phyloP scores from a whole-genome alignment of 2,888 invertebrate species.

The Caenorhabditis imperialis region DNA sequence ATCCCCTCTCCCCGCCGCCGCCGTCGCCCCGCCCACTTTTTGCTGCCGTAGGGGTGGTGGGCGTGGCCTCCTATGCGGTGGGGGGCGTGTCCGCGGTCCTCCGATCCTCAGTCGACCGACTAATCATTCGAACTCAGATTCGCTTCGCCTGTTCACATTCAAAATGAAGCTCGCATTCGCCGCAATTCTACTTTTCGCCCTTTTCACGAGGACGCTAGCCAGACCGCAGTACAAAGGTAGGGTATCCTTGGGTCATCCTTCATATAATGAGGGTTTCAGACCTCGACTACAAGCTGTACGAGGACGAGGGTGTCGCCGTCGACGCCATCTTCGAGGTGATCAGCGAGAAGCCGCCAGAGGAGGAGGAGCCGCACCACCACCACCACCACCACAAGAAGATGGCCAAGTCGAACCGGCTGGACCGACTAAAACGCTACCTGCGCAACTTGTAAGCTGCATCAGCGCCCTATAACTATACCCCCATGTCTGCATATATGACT shows the following conservation, averaged over 20 bases:
- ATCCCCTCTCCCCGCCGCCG: constrained; percentile 6
- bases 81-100: not conserved
- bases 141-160: not conserved
- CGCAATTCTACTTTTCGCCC: not conserved
- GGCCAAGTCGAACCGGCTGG: constrained; percentile 33
- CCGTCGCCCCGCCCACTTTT: constrained; percentile 8
- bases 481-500: constrained; percentile 35
- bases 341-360: not conserved
- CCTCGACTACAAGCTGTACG: constrained; percentile 28
- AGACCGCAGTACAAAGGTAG: constrained; percentile 38
- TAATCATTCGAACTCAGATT: constrained; percentile 33
- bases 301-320: constrained; percentile 24
- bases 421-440: constrained; percentile 29
- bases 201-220: constrained; percentile 4
- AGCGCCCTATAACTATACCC: not conserved
- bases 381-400: constrained; percentile 45
- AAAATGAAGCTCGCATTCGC: constrained; percentile 24
- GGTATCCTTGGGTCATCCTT: not conserved
- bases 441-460: constrained; percentile 1
- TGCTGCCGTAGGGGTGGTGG: constrained; percentile 5
- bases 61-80: constrained; percentile 10
- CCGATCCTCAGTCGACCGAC: constrained; percentile 9
- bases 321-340: constrained; percentile 25
- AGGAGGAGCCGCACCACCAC: constrained; percentile 25
- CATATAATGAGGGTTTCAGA: too few relatives aligned